Conservation (phyloP, 2,113 vertebrate species). For the Oncorhynchus clarkii region DNA sequence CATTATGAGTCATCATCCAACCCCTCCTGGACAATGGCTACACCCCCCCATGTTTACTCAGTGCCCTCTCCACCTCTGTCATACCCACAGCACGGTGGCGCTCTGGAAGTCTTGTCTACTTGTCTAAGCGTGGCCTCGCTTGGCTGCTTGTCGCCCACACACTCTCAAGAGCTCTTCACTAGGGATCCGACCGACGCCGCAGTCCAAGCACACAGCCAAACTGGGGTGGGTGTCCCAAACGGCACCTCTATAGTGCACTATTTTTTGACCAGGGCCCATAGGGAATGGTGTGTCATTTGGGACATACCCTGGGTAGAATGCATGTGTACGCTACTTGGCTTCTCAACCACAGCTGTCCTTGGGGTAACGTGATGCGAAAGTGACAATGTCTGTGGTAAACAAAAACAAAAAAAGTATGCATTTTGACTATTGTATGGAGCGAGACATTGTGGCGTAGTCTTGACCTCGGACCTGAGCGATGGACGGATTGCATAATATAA, state of each 20-base stretch:
- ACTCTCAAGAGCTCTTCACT: slow-evolving; percentile 28
- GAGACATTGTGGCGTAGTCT: too few species aligned
- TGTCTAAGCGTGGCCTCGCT: background rate
- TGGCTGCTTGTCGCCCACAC: slow-evolving; percentile 15
- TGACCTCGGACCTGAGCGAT: too few species aligned
- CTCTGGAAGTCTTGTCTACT: background rate
- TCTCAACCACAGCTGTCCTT: too few species aligned
- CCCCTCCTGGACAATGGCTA: background rate
- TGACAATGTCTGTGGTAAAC: too few species aligned
- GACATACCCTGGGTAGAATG: too few species aligned
- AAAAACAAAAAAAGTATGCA: too few species aligned
- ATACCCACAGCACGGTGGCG: slow-evolving; percentile 2
- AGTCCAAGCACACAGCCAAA: too few species aligned
- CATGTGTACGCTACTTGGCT: too few species aligned
- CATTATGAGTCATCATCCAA: background rate
- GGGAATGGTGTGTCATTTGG: too few species aligned
- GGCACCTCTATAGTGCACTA: background rate
- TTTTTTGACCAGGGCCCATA: background rate
- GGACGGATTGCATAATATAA: too few species aligned
- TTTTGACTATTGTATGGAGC: too few species aligned
- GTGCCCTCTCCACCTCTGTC: slow-evolving; percentile 1
- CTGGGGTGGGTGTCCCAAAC: background rate
- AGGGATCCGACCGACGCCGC: background rate
- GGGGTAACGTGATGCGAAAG: too few species aligned
- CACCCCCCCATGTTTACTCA: background rate